Conservation (phyloP, 2,797 vertebrate genomes). For the Liasis olivaceus region DNA sequence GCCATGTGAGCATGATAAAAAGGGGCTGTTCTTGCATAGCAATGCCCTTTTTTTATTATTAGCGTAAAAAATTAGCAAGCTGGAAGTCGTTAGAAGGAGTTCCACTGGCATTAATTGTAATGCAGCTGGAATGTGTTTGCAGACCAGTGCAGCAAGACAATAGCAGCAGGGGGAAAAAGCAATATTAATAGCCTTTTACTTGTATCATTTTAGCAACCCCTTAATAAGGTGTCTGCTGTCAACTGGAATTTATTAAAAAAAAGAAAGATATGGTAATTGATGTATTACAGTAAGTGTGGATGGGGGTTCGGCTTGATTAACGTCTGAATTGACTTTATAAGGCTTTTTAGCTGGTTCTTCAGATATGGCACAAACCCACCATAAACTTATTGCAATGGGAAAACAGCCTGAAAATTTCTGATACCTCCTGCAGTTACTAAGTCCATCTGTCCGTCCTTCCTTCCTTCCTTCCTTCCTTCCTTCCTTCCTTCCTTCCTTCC, state of each 20-base stretch:
- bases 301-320: slow-evolving; percentile 86
- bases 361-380: slow-evolving; percentile 78
- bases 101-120: slow-evolving; percentile 85
- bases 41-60: slow-evolving; percentile 88
- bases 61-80: slow-evolving; percentile 91
- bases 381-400: slow-evolving; percentile 80
- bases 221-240: slow-evolving; percentile 84
- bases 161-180: slow-evolving; percentile 71
- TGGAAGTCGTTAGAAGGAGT: slow-evolving; percentile 87
- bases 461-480: slow-evolving; percentile 70
- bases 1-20: slow-evolving; percentile 77
- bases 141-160: slow-evolving; percentile 81
- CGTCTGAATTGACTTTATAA: slow-evolving; percentile 84
- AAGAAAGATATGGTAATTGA: slow-evolving; percentile 86
- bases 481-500: neutral
- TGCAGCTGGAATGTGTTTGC: slow-evolving; percentile 86
- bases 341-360: slow-evolving; percentile 84
- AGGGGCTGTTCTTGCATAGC: slow-evolving; percentile 81
- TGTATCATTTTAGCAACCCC: slow-evolving; percentile 79
- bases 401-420: slow-evolving; percentile 82
- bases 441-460: slow-evolving; percentile 57
- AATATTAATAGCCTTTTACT: slow-evolving; percentile 88
- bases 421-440: slow-evolving; percentile 71
- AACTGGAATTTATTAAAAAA: slow-evolving; percentile 84
- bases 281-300: slow-evolving; percentile 82